Conservation (phyloP, 2,888 invertebrate genomes). For the Torymus tubicola region DNA sequence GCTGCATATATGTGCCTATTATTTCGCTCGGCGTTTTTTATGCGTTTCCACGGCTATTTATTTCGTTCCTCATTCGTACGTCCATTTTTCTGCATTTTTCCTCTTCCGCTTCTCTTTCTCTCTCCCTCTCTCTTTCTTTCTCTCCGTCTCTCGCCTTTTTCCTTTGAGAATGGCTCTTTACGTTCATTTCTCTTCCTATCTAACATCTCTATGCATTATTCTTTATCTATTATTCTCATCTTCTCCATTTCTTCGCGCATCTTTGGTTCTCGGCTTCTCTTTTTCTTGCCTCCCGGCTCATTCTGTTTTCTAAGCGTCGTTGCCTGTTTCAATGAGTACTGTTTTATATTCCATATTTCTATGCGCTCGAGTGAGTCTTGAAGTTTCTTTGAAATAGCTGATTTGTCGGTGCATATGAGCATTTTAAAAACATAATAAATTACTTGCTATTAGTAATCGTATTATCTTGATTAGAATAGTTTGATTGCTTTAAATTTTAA, state of each 20-base stretch:
- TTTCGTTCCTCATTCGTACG: conserved; percentile 29
- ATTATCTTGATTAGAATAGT: too few relatives aligned
- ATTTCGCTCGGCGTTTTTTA: conserved; percentile 19
- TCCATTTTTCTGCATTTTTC: conserved; percentile 13
- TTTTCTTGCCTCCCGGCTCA: neutral
- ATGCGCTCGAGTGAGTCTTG: too few relatives aligned
- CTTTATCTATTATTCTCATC: conserved; percentile 55
- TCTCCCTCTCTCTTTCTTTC: neutral
- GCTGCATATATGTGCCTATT: neutral
- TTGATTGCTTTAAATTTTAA: too few relatives aligned
- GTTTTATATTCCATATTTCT: neutral
- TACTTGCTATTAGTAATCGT: too few relatives aligned
- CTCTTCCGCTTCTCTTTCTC: conserved; percentile 11
- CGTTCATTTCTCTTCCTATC: conserved; percentile 18
- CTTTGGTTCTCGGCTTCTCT: conserved; percentile 20
- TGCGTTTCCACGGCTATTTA: neutral
- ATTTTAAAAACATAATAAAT: too few relatives aligned
- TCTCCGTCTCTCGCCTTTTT: neutral
- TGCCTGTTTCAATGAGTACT: neutral
- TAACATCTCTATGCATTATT: conserved; percentile 27
- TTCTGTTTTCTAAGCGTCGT: neutral
- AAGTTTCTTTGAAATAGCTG: too few relatives aligned
- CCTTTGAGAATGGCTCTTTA: neutral
- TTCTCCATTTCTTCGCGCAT: conserved; percentile 55
- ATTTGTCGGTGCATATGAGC: too few relatives aligned